Evolutionary conservation across 1,140 invertebrate genomes (phyloP), one percentile per base, ranked within the genome.

Genomic region (Drosophila repletoides): DNA sequence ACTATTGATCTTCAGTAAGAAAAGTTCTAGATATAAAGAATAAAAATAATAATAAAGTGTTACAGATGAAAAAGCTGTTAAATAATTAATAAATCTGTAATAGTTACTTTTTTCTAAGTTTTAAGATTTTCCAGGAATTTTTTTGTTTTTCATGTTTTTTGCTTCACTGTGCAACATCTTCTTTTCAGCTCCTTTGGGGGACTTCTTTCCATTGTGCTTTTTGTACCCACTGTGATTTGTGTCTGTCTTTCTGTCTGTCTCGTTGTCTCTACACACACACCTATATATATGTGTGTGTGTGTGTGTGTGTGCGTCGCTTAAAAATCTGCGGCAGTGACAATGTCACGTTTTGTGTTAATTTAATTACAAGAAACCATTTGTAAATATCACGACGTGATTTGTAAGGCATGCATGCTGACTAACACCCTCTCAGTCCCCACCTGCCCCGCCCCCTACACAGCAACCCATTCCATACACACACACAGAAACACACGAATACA

Each of bases 341-440:
- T 86, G 80, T 86, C 80, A 86, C 80, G 80, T 86, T 86, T 86
- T 86, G 81, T 86, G 80, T 86, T 86, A 86, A 86, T 86, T 86
- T 86, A 86, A 86, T 86, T 86, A 86, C 80, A 86, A 86, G 80
- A 86, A 86, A 86, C 80, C 80, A 86, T 86, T 86, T 86, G 80
- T 86, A 86, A 86, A 86, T 86, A 86, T 86, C 79, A 76, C 67
- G 80, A 86, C 80, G 80, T 86, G 80, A 80, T 86, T 77, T 86
- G 79, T 69, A 65, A 83, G 56, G 69, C 76, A 76, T 63, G 72
- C 76, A 81, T 80, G 72, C 10, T 1, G 21, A 5, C 1, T 5
- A 9, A 14, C n/a, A 2, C 17, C 2, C 21, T 1, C 1, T 10
- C 6, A 5, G 5, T 0, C 17, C 12, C 0, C n/a, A 7, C n/a